Base-by-base conservation (phyloP, 1,140 invertebrate species). In the Dufourea novaeangliae region DNA sequence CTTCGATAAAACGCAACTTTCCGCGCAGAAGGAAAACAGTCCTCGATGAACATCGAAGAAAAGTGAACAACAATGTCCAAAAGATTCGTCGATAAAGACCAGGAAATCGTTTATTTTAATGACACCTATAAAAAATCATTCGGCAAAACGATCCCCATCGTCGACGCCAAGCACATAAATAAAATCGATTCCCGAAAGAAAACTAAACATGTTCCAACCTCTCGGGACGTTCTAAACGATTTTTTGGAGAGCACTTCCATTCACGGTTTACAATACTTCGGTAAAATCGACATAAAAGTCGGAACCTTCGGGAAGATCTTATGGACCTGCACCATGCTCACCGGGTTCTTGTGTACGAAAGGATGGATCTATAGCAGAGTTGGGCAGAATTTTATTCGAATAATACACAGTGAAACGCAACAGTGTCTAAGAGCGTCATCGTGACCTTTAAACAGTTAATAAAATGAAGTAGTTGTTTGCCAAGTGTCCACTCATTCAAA, bases 241-340 rank as follows among this genome's bases (percentile, higher is more conserved):
- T 86, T 68, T 27, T 32, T 79, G 10, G 34, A 69, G 0, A 61
- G 67, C 14, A 81, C 64, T 10, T 79, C 84, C 0, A n/a, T 86
- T 3, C 84, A 86, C 7, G 85, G 85, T 14, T 25, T 86, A 1
- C 82, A 86, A 22, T 86, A 86, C n/a, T 61, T 86, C 12, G 72
- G 78, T 6, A 70, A 83, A 11, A 46, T 50, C 7, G n/a, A 25
- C 17, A 39, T 86, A 2, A 57, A 64, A 39, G 34, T 64, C 20
- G 52, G 69, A 14, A 8, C 22, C 5, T 11, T 61, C 12, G 84
- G 70, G 7, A 86, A 80, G 11, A 34, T 83, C 1, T 17, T 75
- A 1, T 86, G 84, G 84, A 32, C 41, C 11, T 32, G 20, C 29
- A 61, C 79, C 20, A 79, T 86, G 41, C 25, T 85, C 2, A 10